These are phyloP conservation scores for Lepus europaeus DNA, from an alignment of 2,113 vertebrate species.

Conservation along the genomic window DNA sequence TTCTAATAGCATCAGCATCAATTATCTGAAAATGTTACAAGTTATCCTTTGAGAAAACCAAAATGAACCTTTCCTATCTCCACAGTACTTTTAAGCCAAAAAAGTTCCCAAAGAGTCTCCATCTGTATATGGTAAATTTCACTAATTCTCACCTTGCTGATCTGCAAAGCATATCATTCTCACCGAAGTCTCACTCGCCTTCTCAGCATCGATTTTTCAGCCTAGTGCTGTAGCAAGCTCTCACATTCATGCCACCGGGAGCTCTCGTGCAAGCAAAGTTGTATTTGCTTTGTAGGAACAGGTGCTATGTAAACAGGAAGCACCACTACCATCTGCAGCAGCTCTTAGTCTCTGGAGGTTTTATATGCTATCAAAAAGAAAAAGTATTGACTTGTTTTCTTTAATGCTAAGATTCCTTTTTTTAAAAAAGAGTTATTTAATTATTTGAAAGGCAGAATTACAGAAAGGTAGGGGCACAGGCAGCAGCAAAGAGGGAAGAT, in stretches of 20 bases:
- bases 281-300: constrained; percentile 29
- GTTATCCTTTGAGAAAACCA: background rate
- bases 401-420: background rate
- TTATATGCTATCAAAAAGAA: background rate
- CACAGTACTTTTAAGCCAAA: constrained; percentile 21
- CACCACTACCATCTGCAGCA: background rate
- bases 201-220: constrained; percentile 28
- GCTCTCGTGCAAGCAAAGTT: background rate
- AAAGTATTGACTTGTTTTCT: background rate
- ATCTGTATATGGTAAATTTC: background rate
- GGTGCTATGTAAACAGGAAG: constrained; percentile 38
- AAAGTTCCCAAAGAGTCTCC: constrained; percentile 39
- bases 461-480: no score
- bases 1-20: background rate
- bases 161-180: constrained; percentile 66
- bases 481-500: no score
- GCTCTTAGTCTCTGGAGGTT: background rate
- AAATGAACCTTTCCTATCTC: background rate
- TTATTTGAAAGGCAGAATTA: no score
- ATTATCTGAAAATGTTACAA: background rate
- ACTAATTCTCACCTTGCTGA: constrained; percentile 61
- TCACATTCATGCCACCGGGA: background rate
- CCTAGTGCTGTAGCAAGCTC: background rate
- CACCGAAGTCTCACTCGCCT: constrained; percentile 14
- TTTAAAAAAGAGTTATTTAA: no score